Base-by-base conservation (phyloP, 2,888 invertebrate species). In the Ophion slaviceki region DNA sequence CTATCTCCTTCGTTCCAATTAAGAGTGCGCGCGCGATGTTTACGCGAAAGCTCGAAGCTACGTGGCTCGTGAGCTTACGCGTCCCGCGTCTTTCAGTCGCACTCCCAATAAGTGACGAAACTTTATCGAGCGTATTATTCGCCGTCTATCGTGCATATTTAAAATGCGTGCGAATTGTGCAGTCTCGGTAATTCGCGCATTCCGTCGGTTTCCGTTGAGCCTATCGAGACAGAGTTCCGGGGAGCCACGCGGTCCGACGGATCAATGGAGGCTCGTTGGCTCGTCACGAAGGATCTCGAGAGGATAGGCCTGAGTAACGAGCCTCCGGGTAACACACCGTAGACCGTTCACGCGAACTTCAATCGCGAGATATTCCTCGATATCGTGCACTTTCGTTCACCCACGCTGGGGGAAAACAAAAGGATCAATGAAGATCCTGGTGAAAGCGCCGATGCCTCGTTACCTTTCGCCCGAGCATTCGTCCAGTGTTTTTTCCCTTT, bases 101-200 rank as follows among this genome's bases (percentile, higher is more conserved):
- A 24, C n/a, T 59, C 59, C 10, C 5, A 17, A 66, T 14, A 14
- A 47, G 40, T 75, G 45, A 61, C 74, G 61, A 61, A 61, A 47
- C n/a, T 45, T 24, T 45, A 45, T 75, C 62, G 62, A 62, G 14
- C 72, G 36, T 36, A 40, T 71, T 59, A 57, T 72, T 72, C 57
- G 6, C 36, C 36, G 17, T 70, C 17, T 53, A 71, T 71, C 57
- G 61, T 61, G 2, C 61, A 61, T 61, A 24, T 61, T n/a, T 24
- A 61, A n/a, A 57, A 14, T 57, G 14, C 14, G 53, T 17, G 17
- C 14, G 17, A 17, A 53, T 53, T 14, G 11, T 47, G 47, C 14
- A 47, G 10, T 47, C 47, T 14, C 14, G 47, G 3, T 47, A 14
- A 47, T 47, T 17, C 17, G 14, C 53, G 53, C 53, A 17, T 53